Evolutionary conservation across 2,113 vertebrate species (phyloP).

Genomic region (Psettodes erumei): DNA sequence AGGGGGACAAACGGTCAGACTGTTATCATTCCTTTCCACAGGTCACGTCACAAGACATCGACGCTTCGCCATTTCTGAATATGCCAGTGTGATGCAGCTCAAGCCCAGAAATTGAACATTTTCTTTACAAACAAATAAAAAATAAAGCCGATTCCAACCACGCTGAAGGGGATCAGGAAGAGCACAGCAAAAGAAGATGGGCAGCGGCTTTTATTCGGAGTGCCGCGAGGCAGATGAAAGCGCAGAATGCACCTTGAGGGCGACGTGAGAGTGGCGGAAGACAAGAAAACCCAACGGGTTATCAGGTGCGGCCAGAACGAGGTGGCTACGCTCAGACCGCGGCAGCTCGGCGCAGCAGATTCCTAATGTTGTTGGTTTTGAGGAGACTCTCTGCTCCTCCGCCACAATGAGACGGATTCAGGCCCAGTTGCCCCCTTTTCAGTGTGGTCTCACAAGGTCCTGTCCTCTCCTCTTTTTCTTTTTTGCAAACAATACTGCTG

Average conservation of each 20-base stretch:
- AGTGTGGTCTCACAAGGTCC: constrained; percentile 69
- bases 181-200: constrained; percentile 53
- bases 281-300: constrained; percentile 52
- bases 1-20: constrained; percentile 48
- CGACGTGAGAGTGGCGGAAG: constrained; percentile 41
- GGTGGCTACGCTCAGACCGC: constrained; percentile 54
- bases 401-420: constrained; percentile 65
- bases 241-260: constrained; percentile 60
- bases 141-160: constrained; percentile 39
- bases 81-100: constrained; percentile 51
- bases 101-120: constrained; percentile 38
- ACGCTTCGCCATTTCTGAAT: constrained; percentile 63
- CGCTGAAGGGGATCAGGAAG: constrained; percentile 68
- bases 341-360: constrained; percentile 59
- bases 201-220: constrained; percentile 64
- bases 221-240: constrained; percentile 63
- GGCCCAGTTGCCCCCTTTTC: constrained; percentile 59
- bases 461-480: no score
- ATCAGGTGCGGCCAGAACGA: constrained; percentile 60
- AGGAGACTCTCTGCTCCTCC: constrained; percentile 61
- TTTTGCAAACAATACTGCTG: constrained; percentile 74
- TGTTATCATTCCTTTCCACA: constrained; percentile 43
- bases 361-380: constrained; percentile 75
- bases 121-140: no score
- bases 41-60: constrained; percentile 63